Evolutionary conservation across 2,113 vertebrate species (phyloP), one percentile per base, ranked within the genome.

Genomic region (Ochotona curzoniae): DNA sequence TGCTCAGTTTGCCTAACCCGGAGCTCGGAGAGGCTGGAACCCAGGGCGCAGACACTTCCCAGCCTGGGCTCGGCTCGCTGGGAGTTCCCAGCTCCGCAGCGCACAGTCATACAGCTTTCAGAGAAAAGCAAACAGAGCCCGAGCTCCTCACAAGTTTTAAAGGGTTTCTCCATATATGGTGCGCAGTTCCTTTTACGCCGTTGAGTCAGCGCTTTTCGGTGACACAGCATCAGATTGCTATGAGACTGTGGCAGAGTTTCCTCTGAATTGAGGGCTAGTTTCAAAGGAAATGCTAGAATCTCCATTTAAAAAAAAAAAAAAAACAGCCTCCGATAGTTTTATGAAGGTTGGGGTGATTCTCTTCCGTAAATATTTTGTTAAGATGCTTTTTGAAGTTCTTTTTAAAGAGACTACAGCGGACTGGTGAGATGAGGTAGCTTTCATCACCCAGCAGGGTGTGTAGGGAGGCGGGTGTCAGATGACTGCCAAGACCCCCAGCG

Each of bases 151-250:
- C 20, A 38, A 83, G 83, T 93, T 76, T 86, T 28, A 84, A 60
- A 70, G 87, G 69, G n/a, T 93, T 96, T 97, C 35, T 78, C 95
- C 95, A 90, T 97, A 96, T 96, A 97, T 96, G 96, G 95, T 30
- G 51, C 73, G 70, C 67, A 44, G 51, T 66, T 92, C 28, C 30
- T 54, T 86, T 87, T 70, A 96, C 82, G 73, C 81, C 23, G 17
- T 80, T 74, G 78, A 49, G 49, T 67, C 79, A 60, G 75, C 21
- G 87, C 66, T 61, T 94, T 35, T 92, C 6, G 0, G 90, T 83
- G 88, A 95, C 89, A 83, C 79, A 47, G 84, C 78, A 90, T 38
- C 79, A 81, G 71, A 79, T 74, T 82, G 49, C 81, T 85, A 67
- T 0, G 2, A 75, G 26, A 26, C 57, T 80, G 15, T 0, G 15